These are phyloP conservation scores for Microctenopoma lineatum DNA, from an alignment of 2,797 vertebrate species.

Conservation along the genomic window DNA sequence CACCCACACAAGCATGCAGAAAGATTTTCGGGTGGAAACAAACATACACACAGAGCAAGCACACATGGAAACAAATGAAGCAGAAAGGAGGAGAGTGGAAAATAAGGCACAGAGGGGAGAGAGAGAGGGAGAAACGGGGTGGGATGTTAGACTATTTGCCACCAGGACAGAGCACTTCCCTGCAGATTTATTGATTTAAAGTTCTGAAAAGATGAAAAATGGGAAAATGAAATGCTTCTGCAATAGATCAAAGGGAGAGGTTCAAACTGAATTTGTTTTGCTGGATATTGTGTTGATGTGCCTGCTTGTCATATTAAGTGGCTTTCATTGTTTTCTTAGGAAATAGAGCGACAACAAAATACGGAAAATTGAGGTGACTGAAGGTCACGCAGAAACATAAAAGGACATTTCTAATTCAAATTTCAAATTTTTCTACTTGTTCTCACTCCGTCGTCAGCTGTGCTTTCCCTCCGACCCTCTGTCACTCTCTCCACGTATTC, in stretches of 20 bases:
- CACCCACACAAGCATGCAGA: constrained; percentile 61
- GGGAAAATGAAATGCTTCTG: constrained; percentile 65
- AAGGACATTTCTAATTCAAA: constrained; percentile 21
- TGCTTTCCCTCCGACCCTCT: constrained; percentile 21
- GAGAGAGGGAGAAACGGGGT: constrained; percentile 57
- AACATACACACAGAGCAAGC: constrained; percentile 58
- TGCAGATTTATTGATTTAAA: constrained; percentile 80
- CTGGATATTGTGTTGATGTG: constrained; percentile 61
- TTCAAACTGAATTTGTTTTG: constrained; percentile 58
- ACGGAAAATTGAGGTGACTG: constrained; percentile 20
- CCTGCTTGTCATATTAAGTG: constrained; percentile 62
- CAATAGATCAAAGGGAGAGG: constrained; percentile 69
- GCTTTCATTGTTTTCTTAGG: constrained; percentile 58
- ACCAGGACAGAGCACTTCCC: constrained; percentile 67
- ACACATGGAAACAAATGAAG: constrained; percentile 71
- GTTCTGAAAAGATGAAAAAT: constrained; percentile 68
- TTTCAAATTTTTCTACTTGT: constrained; percentile 20
- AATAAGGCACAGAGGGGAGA: constrained; percentile 43
- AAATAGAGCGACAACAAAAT: constrained; percentile 42
- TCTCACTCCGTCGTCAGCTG: constrained; percentile 19
- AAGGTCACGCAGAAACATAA: constrained; percentile 46
- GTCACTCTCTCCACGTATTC: constrained; percentile 43
- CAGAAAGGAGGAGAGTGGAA: constrained; percentile 51
- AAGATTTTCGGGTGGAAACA: constrained; percentile 54
- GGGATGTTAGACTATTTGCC: constrained; percentile 80